Conservation (phyloP, 2,797 vertebrate species). For the Sus cebifrons region DNA sequence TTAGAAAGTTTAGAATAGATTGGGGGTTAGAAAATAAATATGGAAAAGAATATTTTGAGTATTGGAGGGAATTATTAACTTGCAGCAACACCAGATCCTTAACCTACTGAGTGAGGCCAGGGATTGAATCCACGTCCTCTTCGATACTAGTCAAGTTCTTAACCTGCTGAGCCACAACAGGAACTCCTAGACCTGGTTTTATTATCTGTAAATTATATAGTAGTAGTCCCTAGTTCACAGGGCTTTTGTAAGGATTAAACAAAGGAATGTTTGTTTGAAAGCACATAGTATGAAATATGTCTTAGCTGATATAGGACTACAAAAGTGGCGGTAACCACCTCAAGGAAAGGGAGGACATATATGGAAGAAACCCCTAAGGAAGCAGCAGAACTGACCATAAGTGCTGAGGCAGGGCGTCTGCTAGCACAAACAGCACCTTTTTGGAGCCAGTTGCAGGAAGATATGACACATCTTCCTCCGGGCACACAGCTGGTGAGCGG, state of each 20-base stretch:
- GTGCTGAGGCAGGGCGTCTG: background rate
- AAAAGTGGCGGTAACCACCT: background rate
- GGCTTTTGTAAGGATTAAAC: background rate
- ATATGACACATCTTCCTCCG: background rate
- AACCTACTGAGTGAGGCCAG: no score
- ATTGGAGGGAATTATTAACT: slow-evolving; percentile 35
- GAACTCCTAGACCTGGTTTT: background rate
- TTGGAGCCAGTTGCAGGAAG: background rate
- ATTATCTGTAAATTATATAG: background rate
- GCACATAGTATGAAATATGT: background rate
- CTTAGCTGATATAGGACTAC: background rate
- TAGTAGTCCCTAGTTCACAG: background rate
- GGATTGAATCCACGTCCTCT: no score
- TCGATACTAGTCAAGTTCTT: no score
- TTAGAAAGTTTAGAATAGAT: background rate
- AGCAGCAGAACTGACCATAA: background rate
- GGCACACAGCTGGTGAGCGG: background rate
- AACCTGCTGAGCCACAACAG: no score
- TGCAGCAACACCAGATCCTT: no score
- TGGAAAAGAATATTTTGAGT: slow-evolving; percentile 48
- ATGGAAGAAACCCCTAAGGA: background rate
- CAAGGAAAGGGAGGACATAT: background rate
- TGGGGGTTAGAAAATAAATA: slow-evolving; percentile 43
- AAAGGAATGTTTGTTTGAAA: background rate
- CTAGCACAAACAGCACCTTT: background rate